Conservation (phyloP, 2,113 vertebrate genomes). For the Typhlomys cinereus region DNA sequence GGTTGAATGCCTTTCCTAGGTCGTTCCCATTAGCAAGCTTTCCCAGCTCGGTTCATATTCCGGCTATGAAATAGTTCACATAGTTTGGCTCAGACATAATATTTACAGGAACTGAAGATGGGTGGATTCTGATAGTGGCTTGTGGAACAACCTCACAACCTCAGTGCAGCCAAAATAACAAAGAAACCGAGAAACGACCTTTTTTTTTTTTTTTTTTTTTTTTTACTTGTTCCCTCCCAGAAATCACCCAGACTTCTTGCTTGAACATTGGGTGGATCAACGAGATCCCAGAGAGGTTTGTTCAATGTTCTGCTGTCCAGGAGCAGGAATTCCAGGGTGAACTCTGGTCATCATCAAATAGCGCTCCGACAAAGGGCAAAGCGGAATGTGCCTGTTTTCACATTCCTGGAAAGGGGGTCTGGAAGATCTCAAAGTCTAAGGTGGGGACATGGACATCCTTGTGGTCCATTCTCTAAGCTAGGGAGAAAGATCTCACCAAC, state of each 20-base stretch:
- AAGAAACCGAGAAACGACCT: constrained; percentile 59
- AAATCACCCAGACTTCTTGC: background rate
- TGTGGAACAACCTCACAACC: constrained; percentile 44
- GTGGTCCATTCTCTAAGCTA: background rate
- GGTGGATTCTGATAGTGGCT: constrained; percentile 62
- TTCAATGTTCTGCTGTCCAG: constrained; percentile 26
- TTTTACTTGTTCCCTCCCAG: background rate
- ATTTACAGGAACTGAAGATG: constrained; percentile 74
- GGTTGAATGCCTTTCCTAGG: constrained; percentile 30
- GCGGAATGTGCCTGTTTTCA: constrained; percentile 68
- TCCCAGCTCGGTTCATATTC: constrained; percentile 47
- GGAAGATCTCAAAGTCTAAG: constrained; percentile 51
- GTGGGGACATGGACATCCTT: background rate
- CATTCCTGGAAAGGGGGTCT: constrained; percentile 62
- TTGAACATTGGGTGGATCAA: background rate
- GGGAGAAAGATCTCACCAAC: background rate
- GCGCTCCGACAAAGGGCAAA: constrained; percentile 56
- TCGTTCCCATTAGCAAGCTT: constrained; percentile 29
- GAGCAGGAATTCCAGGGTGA: constrained; percentile 11
- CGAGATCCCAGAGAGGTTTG: background rate
- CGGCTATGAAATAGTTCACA: constrained; percentile 71
- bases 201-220: background rate
- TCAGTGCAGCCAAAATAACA: constrained; percentile 51
- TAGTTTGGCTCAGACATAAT: constrained; percentile 73
- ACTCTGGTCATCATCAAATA: constrained; percentile 60